Evolutionary conservation across 2,113 vertebrate species (phyloP), one percentile per base, ranked within the genome.

Genomic region (Cyprinodon tularosa): DNA sequence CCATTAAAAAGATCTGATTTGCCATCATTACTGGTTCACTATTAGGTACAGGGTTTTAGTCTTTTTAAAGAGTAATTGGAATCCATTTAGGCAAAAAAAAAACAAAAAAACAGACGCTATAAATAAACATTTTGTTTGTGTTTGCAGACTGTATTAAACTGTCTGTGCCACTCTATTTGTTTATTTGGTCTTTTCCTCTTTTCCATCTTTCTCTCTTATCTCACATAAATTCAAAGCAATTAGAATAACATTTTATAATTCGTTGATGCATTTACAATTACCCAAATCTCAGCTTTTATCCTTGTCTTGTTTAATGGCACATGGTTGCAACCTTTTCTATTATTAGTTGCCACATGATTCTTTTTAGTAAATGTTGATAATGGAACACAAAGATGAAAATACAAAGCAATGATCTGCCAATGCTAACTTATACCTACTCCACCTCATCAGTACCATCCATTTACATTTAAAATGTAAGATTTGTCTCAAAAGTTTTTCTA

Each of bases 1-100:
- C 89, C 82, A 93, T 94, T 93, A 94, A 88, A 91, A 89, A 88
- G 88, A 88, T 91, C 82, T 59, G 83, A 88, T 94, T 94, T 94
- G 91, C 71, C 92, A 93, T 94, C 88, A 90, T 83, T 91, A 91
- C 90, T 86, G 90, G 87, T 84, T 83, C 68, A 74, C 82, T 77
- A 83, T 86, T 82, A 84, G 79, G 80, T 81, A 84, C 77, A 64
- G 81, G 68, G 79, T 72, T 86, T 81, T 84, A 80, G 82, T 83
- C 81, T 76, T 91, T 90, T 88, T 86, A 88, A 88, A 87, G 84
- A 88, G 86, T 94, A 93, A 94, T 94, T 93, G 88, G 89, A 29
- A 86, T 88, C 87, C 83, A 93, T 94, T 94, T 93, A 85, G 62
- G 74, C 75, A 75, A 68, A 73, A 73, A 86, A 87, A 57, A 73